A percentile compares a stretch with the other conserved stretches of the same genome.
phyloP scores from a whole-genome alignment of 2,113 vertebrate genomes.

The Dipodomys merriami region DNA sequence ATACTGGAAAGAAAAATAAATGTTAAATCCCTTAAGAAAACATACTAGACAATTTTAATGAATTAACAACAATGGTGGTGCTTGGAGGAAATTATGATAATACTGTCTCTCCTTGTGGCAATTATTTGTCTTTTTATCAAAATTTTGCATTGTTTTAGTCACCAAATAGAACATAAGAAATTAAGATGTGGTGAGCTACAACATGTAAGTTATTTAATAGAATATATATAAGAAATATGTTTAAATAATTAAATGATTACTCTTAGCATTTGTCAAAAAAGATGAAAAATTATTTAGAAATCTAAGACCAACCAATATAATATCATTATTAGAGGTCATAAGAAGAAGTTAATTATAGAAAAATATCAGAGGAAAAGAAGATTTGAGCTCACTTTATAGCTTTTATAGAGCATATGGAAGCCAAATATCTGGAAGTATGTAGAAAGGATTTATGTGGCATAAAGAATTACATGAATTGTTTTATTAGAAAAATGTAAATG shows the following conservation, averaged over 20 bases:
- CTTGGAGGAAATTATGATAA: background rate
- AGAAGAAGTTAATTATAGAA: constrained; percentile 44
- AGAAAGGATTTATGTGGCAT: constrained; percentile 68
- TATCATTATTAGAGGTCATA: constrained; percentile 11
- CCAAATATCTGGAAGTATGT: constrained; percentile 51
- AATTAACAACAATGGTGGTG: constrained; percentile 36
- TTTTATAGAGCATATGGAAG: constrained; percentile 49
- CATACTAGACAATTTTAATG: constrained; percentile 52
- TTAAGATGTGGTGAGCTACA: constrained; percentile 1
- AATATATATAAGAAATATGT: constrained; percentile 28
- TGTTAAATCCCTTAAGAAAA: constrained; percentile 57
- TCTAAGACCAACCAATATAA: background rate
- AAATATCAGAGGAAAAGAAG: constrained; percentile 51
- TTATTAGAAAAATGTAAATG: constrained; percentile 71
- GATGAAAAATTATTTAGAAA: background rate
- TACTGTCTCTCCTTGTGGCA: background rate
- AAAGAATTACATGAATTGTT: constrained; percentile 65
- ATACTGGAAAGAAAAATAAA: constrained; percentile 15
- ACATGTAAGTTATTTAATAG: constrained; percentile 32
- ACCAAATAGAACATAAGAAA: constrained; percentile 45
- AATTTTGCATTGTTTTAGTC: background rate
- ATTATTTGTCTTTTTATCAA: constrained; percentile 27
- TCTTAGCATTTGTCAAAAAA: constrained; percentile 3
- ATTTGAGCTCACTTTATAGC: constrained; percentile 33
- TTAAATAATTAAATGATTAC: constrained; percentile 31